Base-by-base conservation (phyloP, 2,113 vertebrate species). In the Philantomba maxwellii region DNA sequence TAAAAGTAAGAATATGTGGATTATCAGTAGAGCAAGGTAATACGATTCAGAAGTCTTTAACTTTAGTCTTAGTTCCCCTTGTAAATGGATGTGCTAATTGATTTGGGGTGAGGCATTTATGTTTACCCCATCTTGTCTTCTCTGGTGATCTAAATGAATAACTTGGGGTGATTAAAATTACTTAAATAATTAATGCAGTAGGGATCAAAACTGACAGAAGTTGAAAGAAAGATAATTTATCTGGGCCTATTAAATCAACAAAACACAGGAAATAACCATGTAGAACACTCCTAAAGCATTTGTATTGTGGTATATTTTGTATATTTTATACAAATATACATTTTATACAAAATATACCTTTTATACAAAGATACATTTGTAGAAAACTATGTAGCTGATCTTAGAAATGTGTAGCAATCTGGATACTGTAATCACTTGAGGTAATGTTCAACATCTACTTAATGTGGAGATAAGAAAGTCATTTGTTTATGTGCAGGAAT, bases 151-250 rank as follows among this genome's bases (percentile, higher is more conserved):
- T 53, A 94, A 57, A 86, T 81, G 28, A 23, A 14, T 58, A 66
- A 78, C 28, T 60, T 58, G 45, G 53, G 45, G 23, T 81, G 17
- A 82, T 66, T 86, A 12, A 77, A 97, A 62, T 73, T 92, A 73
- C 43, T 92, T 96, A 86, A 92, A 85, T 81, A 92, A 86, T 51
- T 94, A 28, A 82, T 89, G 26, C 19, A 81, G n/a, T 75, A 62
- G 43, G 47, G 62, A 57, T 75, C 75, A 94, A 96, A 96, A 86
- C 12, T 85, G 19, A 28, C 8, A 80, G 5, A 93, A 87, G 16
- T 77, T 83, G 57, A 78, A 92, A 64, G 10, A 45, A 15, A 78
- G 64, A 47, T 84, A 47, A 88, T 87, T 90, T 91, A 62, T 21
- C 33, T 91, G 15, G 45, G 43, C 64, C 26, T 75, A 25, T 49